Evolutionary conservation across 1,140 invertebrate species (phyloP).

Genomic region (Euschistus heros): DNA sequence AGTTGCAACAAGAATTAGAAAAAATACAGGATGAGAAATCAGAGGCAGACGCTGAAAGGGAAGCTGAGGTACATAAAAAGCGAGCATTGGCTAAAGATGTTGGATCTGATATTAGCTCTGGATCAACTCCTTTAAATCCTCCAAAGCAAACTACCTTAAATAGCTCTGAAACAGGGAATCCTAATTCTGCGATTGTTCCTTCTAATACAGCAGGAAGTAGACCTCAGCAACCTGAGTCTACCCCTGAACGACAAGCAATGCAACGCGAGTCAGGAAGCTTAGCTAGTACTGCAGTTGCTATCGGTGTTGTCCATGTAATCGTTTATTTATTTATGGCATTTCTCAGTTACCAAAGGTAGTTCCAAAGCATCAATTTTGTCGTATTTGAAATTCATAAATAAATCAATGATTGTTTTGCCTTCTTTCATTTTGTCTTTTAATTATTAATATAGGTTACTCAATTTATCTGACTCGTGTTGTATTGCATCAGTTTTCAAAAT

Average conservation of each 20-base stretch:
- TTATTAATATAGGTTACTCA: too few species aligned
- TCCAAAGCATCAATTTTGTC: background rate
- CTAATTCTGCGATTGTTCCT: too few species aligned
- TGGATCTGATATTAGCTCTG: background rate
- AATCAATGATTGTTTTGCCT: constrained; percentile 19
- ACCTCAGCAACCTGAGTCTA: background rate
- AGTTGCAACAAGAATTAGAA: constrained; percentile 24
- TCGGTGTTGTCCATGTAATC: constrained; percentile 20
- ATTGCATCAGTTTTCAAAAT: background rate
- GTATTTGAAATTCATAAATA: constrained; percentile 20
- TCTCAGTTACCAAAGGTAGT: constrained; percentile 1
- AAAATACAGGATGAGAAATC: background rate
- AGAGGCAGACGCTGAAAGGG: constrained; percentile 14
- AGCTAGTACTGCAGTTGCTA: background rate
- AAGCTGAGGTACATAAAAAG: constrained; percentile 12
- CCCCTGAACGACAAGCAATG: background rate
- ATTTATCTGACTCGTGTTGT: background rate
- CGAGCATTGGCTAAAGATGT: background rate
- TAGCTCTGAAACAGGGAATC: too few species aligned
- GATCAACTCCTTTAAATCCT: background rate
- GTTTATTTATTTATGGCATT: constrained; percentile 27
- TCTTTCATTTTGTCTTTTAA: constrained; percentile 5
- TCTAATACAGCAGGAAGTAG: background rate
- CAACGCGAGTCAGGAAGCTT: too few species aligned
- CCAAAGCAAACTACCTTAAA: too few species aligned